Base-by-base conservation (phyloP, 2,888 invertebrate species). In the Molorchus minor region DNA sequence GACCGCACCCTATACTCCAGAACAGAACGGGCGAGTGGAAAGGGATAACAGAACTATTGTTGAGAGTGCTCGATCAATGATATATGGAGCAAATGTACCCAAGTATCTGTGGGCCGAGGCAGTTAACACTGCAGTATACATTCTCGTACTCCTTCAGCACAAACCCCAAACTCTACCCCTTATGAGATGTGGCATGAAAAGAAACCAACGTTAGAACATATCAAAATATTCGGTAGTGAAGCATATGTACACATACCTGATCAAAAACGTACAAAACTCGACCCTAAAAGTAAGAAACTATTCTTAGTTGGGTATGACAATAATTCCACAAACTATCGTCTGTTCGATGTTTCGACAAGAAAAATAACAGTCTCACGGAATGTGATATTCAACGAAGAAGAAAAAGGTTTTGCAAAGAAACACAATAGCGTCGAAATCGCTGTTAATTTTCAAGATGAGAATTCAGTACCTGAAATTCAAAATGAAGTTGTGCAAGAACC, bases 81-180 rank as follows among this genome's bases (percentile, higher is more conserved):
- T 79, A n/a, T 57, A 64, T n/a, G 59, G 68, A 12, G 63, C 66
- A 25, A 59, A 69, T 19, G 33, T 78, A 20, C 71, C 70, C 0
- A 53, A 64, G 21, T 30, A 57, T 12, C 62, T 76, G 19, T 80
- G 78, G 77, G 75, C 73, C 10, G 77, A 80, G 59, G 78, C 75
- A 13, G 72, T 75, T 1, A 67, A 65, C 17, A 74, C 75, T 16
- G 74, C 76, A 12, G n/a, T 40, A 25, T 60, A 33, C 19, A 25
- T 58, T 1, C 19, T 58, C 16, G 58, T 4, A 61, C 61, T 2
- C 47, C 47, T 5, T 45, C 45, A 8, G 41, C 25, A 17, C 49
- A 49, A 38, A 12, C 45, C 13, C 33, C 25, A 1, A 16, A 40
- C 29, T 38, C 41, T 5, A 58, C 58, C n/a, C 46, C 40, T 2